These are phyloP conservation scores for Drosophila nikananu DNA, from an alignment of 1,140 invertebrate species.

Conservation along the genomic window DNA sequence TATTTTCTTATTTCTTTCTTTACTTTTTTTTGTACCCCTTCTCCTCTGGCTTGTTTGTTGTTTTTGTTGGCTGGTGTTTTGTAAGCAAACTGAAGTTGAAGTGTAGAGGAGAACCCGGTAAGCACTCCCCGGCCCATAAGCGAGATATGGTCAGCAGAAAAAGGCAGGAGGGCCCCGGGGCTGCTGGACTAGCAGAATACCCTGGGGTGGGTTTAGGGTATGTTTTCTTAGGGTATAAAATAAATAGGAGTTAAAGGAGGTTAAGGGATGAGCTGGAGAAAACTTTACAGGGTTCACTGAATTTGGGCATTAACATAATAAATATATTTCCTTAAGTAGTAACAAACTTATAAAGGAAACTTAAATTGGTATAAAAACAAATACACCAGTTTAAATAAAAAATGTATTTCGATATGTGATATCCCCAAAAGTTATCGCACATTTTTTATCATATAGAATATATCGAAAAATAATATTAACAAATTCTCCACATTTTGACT, in stretches of 20 bases:
- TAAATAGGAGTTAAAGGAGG: neutral
- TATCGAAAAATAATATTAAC: no score
- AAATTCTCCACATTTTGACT: no score
- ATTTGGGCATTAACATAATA: neutral
- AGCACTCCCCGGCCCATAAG: conserved; percentile 56
- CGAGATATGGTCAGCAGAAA: conserved; percentile 40
- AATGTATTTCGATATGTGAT: no score
- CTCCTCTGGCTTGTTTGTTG: conserved; percentile 59
- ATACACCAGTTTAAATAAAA: no score
- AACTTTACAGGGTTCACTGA: no score
- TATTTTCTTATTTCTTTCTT: conserved; percentile 9
- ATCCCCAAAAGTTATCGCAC: no score
- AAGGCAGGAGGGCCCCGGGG: neutral
- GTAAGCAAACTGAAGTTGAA: conserved; percentile 73
- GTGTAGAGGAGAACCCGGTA: conserved; percentile 43
- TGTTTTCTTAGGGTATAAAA: neutral
- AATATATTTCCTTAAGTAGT: neutral
- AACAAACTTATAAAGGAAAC: neutral
- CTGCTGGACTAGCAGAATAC: conserved; percentile 20
- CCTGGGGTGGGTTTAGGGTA: neutral
- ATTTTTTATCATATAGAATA: no score
- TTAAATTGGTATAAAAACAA: no score
- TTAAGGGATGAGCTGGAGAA: no score
- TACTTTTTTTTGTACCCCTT: conserved; percentile 9
- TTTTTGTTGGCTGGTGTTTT: conserved; percentile 66